A percentile compares a stretch with the other conserved stretches of the same genome.
Evolutionary conservation across 2,797 vertebrate species (phyloP).

Genomic region (Melanotaenia maccullochi): DNA sequence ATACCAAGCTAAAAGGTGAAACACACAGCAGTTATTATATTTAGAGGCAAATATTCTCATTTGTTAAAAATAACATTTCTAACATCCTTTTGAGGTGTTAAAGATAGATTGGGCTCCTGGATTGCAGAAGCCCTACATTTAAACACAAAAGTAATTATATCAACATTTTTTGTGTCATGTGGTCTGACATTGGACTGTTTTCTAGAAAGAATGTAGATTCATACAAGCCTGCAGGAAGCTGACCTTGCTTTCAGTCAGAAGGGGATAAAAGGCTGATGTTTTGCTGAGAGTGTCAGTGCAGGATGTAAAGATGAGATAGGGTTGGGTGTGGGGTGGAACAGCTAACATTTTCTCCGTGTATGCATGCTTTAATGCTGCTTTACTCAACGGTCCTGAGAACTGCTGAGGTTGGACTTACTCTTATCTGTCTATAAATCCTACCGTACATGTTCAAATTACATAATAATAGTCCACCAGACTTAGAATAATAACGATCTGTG

Average conservation of each 20-base stretch:
- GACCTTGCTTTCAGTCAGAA: constrained; percentile 55
- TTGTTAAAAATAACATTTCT: constrained; percentile 29
- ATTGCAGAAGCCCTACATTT: constrained; percentile 18
- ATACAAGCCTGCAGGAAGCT: constrained; percentile 40
- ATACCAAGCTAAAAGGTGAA: constrained; percentile 37
- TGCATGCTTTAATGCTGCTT: constrained; percentile 60
- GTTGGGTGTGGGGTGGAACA: constrained; percentile 24
- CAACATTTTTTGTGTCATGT: constrained; percentile 21
- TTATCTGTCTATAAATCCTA: constrained; percentile 30
- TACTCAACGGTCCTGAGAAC: constrained; percentile 52
- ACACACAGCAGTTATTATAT: constrained; percentile 26
- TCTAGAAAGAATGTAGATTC: constrained; percentile 33
- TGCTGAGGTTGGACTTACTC: constrained; percentile 59
- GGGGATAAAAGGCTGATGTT: constrained; percentile 51
- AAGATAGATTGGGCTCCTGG: constrained; percentile 1
- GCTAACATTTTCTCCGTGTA: constrained; percentile 57
- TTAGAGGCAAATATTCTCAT: constrained; percentile 24
- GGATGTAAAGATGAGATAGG: constrained; percentile 35
- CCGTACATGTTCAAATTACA: constrained; percentile 47
- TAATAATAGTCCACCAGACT: constrained; percentile 28
- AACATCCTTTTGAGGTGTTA: constrained; percentile 23
- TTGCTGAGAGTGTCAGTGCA: constrained; percentile 35
- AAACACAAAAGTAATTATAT: constrained; percentile 23
- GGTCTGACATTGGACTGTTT: constrained; percentile 28
- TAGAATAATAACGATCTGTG: constrained; percentile 31